These are phyloP conservation scores for Macropus fuliginosus DNA, from an alignment of 2,797 vertebrate species.

Conservation along the genomic window DNA sequence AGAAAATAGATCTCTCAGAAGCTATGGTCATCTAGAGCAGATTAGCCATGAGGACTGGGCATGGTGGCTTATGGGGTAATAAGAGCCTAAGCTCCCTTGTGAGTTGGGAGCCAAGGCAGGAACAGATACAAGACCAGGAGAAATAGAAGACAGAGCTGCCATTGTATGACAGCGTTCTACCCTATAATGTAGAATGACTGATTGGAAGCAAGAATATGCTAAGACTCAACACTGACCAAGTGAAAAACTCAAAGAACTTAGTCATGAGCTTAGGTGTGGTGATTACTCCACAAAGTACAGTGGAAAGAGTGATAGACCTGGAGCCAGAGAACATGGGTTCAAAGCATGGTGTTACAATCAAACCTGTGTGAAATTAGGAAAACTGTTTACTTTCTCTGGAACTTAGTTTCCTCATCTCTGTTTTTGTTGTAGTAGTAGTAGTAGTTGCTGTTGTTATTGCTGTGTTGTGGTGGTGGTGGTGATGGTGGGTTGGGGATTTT, in stretches of 20 bases:
- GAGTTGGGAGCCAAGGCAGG: not conserved
- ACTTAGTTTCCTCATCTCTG: not conserved
- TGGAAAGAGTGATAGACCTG: not conserved
- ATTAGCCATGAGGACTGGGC: slow-evolving; percentile 30
- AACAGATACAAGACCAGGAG: not conserved
- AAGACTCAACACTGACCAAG: not conserved
- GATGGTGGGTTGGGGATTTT: not conserved
- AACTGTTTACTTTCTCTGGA: not conserved
- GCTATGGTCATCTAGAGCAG: slow-evolving; percentile 23
- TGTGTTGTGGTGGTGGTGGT: no score
- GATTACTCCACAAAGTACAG: not conserved
- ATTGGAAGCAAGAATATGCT: rapidly evolving
- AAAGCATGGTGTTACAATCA: not conserved
- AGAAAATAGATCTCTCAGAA: slow-evolving; percentile 47
- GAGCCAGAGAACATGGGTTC: not conserved
- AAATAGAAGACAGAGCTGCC: not conserved
- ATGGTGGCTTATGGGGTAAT: slow-evolving; percentile 15
- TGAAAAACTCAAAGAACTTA: not conserved
- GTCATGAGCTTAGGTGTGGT: not conserved
- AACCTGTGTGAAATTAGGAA: not conserved
- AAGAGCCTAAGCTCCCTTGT: not conserved
- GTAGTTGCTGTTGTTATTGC: no score
- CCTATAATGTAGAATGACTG: not conserved
- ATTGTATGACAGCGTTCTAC: not conserved
- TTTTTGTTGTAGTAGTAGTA: not conserved